Evolutionary conservation across 2,888 invertebrate genomes (phyloP).

Genomic region (Dicycla oo): DNA sequence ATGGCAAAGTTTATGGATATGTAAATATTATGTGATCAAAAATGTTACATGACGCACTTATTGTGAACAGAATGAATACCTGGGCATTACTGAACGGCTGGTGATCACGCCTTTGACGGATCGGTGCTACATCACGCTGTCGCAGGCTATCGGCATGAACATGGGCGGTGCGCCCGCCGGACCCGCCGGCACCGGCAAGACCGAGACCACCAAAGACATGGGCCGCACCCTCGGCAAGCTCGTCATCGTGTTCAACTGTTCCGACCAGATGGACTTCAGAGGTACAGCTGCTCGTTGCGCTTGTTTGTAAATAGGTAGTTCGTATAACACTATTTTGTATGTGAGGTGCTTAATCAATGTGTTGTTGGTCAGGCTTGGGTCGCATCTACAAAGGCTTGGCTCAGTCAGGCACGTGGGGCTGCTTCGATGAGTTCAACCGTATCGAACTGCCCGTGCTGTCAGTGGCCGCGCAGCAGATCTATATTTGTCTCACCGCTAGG

Average conservation of each 20-base stretch:
- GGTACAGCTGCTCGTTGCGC: slow-evolving; percentile 79
- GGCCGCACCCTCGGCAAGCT: slow-evolving; percentile 96
- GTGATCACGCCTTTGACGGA: slow-evolving; percentile 97
- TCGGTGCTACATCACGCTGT: slow-evolving; percentile 96
- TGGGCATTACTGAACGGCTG: slow-evolving; percentile 96
- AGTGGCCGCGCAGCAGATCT: slow-evolving; percentile 97
- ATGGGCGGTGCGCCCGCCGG: slow-evolving; percentile 98
- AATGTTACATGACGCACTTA: background rate
- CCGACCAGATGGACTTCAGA: slow-evolving; percentile 98
- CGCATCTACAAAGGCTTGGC: slow-evolving; percentile 95
- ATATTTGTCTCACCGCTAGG: slow-evolving; percentile 92
- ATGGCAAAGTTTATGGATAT: background rate
- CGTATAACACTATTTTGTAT: background rate
- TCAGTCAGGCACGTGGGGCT: slow-evolving; percentile 97
- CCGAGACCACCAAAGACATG: slow-evolving; percentile 98
- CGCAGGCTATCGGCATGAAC: slow-evolving; percentile 96
- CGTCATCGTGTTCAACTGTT: slow-evolving; percentile 97
- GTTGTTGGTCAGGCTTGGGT: slow-evolving; percentile 87
- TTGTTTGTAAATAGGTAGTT: background rate
- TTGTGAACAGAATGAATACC: slow-evolving; percentile 93
- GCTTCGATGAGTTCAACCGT: slow-evolving; percentile 98
- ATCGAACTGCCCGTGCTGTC: slow-evolving; percentile 97
- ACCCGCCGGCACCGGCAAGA: slow-evolving; percentile 97
- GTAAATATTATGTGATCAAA: background rate
- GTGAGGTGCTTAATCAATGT: background rate